Conservation (phyloP, 1,140 invertebrate species). For the Drosophila azteca region DNA sequence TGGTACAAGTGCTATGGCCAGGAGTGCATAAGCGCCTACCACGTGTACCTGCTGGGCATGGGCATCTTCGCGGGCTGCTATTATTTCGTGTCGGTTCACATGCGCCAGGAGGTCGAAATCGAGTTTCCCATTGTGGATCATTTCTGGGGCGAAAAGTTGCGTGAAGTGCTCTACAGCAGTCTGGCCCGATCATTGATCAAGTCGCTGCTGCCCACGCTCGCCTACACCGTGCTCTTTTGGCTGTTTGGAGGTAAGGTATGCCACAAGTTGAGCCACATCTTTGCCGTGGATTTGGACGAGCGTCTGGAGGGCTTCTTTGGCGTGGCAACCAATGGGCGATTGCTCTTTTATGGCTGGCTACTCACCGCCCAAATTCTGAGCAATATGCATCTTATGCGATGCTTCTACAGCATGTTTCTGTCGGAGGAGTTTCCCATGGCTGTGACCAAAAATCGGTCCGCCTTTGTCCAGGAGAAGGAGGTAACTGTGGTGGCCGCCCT, state of each 20-base stretch:
- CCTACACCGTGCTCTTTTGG: slow-evolving; percentile 84
- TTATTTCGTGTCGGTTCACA: slow-evolving; percentile 86
- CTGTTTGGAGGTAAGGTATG: slow-evolving; percentile 46
- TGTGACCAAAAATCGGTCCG: slow-evolving; percentile 80
- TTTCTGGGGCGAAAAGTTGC: slow-evolving; percentile 87
- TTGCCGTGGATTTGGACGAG: slow-evolving; percentile 62
- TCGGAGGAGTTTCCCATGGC: slow-evolving; percentile 88
- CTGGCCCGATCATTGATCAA: slow-evolving; percentile 85
- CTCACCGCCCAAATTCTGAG: slow-evolving; percentile 88
- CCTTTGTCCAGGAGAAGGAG: slow-evolving; percentile 27
- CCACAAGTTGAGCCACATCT: slow-evolving; percentile 40
- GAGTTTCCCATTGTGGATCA: slow-evolving; percentile 88
- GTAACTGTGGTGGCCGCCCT: slow-evolving; percentile 86
- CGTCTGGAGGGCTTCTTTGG: slow-evolving; percentile 53
- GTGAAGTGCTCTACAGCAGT: slow-evolving; percentile 85
- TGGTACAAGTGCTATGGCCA: slow-evolving; percentile 55
- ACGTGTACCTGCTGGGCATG: slow-evolving; percentile 87
- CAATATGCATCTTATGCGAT: slow-evolving; percentile 88
- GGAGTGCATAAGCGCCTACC: slow-evolving; percentile 85
- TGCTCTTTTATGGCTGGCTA: slow-evolving; percentile 88
- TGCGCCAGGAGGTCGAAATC: slow-evolving; percentile 85
- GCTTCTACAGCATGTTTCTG: slow-evolving; percentile 88
- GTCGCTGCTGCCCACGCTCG: slow-evolving; percentile 86
- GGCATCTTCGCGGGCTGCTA: slow-evolving; percentile 89
- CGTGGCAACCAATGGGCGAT: slow-evolving; percentile 52